Evolutionary conservation across 2,797 vertebrate species (phyloP).

Genomic region (Scleropages formosus): DNA sequence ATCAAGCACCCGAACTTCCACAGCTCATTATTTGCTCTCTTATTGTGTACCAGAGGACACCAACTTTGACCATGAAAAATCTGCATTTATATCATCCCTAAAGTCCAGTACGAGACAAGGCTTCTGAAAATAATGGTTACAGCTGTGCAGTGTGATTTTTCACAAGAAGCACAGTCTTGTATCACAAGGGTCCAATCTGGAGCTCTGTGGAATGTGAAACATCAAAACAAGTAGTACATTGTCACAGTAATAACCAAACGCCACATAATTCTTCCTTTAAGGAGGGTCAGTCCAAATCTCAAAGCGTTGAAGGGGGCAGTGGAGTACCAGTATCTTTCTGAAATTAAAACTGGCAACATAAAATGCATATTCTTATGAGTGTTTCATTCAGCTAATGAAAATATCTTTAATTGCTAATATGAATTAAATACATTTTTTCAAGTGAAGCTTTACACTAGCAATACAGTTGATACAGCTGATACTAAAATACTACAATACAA

Average conservation of each 20-base stretch:
- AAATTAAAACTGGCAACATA: too few species aligned
- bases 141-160: not conserved
- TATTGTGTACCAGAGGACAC: not conserved
- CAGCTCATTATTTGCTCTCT: slow-evolving; percentile 4
- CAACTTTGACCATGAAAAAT: not conserved
- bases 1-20: not conserved
- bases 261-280: not conserved
- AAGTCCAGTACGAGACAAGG: not conserved
- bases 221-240: not conserved
- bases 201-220: not conserved
- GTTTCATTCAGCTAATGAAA: too few species aligned
- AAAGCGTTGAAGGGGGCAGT: not conserved
- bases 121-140: not conserved
- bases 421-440: too few species aligned
- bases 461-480: too few species aligned
- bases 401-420: too few species aligned
- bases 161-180: not conserved
- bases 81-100: slow-evolving; percentile 4
- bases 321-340: too few species aligned
- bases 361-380: too few species aligned
- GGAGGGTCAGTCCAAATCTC: too few species aligned
- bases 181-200: not conserved
- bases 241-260: not conserved
- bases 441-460: too few species aligned
- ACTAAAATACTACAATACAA: too few species aligned